Evolutionary conservation across 2,797 vertebrate genomes (phyloP), one percentile per base, ranked within the genome.

Genomic region (Neosalanx taihuensis): DNA sequence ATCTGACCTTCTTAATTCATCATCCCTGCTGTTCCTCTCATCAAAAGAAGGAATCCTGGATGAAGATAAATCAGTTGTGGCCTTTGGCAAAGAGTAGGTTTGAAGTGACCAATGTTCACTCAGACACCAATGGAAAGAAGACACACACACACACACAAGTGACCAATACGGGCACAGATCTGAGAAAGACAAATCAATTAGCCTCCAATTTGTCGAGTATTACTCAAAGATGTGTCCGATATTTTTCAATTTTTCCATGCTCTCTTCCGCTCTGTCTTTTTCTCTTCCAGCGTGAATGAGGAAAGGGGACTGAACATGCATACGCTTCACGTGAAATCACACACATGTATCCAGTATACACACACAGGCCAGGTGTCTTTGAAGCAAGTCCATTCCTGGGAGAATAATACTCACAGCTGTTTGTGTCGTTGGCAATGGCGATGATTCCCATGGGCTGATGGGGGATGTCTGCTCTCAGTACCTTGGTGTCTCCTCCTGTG

Each of bases 401-500:
- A 75, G 75, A 72, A n/a, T 62, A 74, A 66, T 85, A 95, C 97
- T 98, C 92, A 99, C 98, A 99, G 75, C 94, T 96, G 86, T 98
- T 98, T 69, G 96, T 99, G 81, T 98, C 97, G 67, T 94, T 96
- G 77, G 97, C 94, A 57, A 99, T 95, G 41, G 97, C 95, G 49
- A 99, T 94, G 64, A 99, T 98, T 57, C 98, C 97, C 96, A 99
- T 98, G 3, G 97, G 97, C 70, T 99, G 98, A 86, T 99, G 98
- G 0, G 97, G 95, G 74, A 98, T 97, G 62, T 99, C 97, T 1
- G 96, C 95, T 74, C 97, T 92, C 3, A 99, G 95, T 5, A 99
- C 89, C 81, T 97, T 96, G 64, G 95, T 96, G 70, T 99, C 96
- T 12, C 94, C 94, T 29, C 98, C 97, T 0, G 97, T 99, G 81